These are phyloP conservation scores for Heteromurus nitidus DNA, from an alignment of 2,888 invertebrate genomes.

Conservation along the genomic window DNA sequence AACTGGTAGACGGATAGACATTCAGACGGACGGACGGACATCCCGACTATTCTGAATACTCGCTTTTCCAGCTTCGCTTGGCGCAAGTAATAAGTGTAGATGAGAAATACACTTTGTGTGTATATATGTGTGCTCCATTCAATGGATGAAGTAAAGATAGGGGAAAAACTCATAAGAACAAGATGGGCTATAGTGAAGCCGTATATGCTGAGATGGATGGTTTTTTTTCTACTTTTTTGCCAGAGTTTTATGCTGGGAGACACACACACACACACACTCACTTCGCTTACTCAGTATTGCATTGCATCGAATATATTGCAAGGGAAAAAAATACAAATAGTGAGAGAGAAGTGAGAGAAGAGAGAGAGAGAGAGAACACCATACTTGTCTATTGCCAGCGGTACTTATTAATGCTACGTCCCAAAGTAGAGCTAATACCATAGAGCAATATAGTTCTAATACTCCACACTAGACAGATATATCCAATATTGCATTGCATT, in stretches of 20 bases:
- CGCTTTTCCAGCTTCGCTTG: too few relatives aligned
- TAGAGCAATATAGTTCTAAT: conserved; percentile 21
- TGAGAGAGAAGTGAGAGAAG: background rate
- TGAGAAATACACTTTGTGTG: conserved; percentile 3
- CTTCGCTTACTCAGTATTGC: too few relatives aligned
- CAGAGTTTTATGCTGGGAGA: background rate
- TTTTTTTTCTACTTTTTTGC: conserved; percentile 2
- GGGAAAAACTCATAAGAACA: background rate
- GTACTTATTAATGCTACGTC: conserved; percentile 44
- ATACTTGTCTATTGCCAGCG: conserved; percentile 26
- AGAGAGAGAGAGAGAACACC: conserved; percentile 11
- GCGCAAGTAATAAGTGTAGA: too few relatives aligned
- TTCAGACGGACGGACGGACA: too few relatives aligned
- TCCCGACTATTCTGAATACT: too few relatives aligned
- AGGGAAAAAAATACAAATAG: too few relatives aligned
- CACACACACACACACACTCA: conserved; percentile 16
- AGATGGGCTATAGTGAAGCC: conserved; percentile 6
- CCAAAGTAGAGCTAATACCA: conserved; percentile 19
- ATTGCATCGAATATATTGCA: too few relatives aligned
- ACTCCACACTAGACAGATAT: conserved; percentile 1
- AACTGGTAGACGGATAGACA: too few relatives aligned
- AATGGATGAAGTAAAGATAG: background rate
- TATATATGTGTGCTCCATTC: background rate
- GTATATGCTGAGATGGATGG: too few relatives aligned
- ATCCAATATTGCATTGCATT: conserved; percentile 36